These are phyloP conservation scores for Mesocentrotus franciscanus DNA, from an alignment of 53 echinoderm and acorn worm species.

Conservation along the genomic window DNA sequence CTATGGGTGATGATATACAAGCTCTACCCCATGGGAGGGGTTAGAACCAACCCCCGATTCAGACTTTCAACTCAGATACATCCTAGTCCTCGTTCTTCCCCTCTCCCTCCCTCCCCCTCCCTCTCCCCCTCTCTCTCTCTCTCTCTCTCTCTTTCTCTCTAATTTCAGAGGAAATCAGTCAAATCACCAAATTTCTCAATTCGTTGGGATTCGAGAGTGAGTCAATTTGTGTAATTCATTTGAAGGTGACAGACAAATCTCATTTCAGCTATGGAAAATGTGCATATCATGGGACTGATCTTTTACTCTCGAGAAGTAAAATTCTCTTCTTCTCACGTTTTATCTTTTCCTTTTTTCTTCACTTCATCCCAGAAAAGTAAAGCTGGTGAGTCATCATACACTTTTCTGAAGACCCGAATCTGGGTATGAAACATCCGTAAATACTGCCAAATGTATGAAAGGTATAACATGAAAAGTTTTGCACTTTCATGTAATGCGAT, in stretches of 20 bases:
- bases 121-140: neutral
- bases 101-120: neutral
- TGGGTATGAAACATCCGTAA: neutral
- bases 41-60: conserved; percentile 36
- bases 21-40: conserved; percentile 65
- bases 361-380: neutral
- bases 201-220: conserved; percentile 56
- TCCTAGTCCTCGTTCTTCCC: neutral
- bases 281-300: conserved; percentile 30
- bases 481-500: neutral
- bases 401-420: neutral
- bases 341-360: neutral
- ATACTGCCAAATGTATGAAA: neutral
- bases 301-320: neutral
- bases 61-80: conserved; percentile 32
- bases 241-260: conserved; percentile 66
- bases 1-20: conserved; percentile 32
- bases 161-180: conserved; percentile 57
- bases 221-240: conserved; percentile 63
- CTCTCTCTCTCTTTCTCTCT: conserved; percentile 15
- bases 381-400: conserved; percentile 23
- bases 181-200: conserved; percentile 60
- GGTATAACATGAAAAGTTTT: neutral
- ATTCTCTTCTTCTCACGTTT: neutral
- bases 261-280: conserved; percentile 44